phyloP scores from a whole-genome alignment of 1,140 invertebrate species.

The Microplitis mediator region DNA sequence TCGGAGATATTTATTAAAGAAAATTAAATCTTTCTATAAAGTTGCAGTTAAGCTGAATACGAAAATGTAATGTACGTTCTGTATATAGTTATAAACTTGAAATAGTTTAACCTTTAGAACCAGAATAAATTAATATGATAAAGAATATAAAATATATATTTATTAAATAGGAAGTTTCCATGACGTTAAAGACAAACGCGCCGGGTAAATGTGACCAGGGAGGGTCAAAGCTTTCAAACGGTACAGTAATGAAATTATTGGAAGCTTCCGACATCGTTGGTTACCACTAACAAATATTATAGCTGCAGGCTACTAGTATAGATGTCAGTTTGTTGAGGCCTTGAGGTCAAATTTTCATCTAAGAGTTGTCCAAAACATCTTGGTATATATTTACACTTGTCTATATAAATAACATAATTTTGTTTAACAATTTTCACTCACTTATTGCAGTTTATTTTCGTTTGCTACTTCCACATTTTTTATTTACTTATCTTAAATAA shows the following conservation, averaged over 20 bases:
- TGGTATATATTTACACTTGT: not conserved
- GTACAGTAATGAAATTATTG: conserved; percentile 37
- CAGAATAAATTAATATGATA: too few species aligned
- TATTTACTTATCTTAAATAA: too few species aligned
- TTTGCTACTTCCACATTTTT: too few species aligned
- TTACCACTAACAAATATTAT: not conserved
- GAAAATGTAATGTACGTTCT: too few species aligned
- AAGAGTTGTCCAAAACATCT: not conserved
- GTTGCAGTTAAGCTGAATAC: too few species aligned
- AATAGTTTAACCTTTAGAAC: too few species aligned
- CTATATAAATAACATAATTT: not conserved
- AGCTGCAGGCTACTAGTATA: not conserved
- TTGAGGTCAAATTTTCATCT: not conserved
- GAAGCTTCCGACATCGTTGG: conserved; percentile 36
- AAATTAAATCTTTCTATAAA: too few species aligned
- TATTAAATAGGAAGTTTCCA: not conserved
- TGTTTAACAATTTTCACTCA: not conserved
- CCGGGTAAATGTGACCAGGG: conserved; percentile 7
- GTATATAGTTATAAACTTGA: too few species aligned
- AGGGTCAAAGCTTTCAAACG: conserved; percentile 40
- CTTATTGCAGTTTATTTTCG: too few species aligned
- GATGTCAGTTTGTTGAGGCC: not conserved
- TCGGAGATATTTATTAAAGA: too few species aligned
- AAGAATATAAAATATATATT: too few species aligned
- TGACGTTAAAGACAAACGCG: not conserved